Conservation (phyloP, 2,797 vertebrate genomes). For the Schizothorax lantsangensis region DNA sequence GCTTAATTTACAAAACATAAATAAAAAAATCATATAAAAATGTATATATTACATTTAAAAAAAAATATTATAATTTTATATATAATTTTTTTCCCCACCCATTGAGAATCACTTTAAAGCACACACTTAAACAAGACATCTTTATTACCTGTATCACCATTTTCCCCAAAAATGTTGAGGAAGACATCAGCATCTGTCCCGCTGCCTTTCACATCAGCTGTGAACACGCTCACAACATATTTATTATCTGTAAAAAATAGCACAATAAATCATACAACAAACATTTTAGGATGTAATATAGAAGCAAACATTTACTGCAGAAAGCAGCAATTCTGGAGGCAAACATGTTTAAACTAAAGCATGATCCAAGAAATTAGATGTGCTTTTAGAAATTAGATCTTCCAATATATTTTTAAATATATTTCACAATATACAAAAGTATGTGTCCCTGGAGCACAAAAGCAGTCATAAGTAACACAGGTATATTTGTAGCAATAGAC, state of each 20-base stretch:
- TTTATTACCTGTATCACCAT: constrained; percentile 89
- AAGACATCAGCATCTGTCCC: constrained; percentile 97
- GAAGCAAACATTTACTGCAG: not conserved
- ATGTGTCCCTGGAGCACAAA: too few relatives aligned
- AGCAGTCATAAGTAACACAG: too few relatives aligned
- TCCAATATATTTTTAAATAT: too few relatives aligned
- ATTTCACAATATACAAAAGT: too few relatives aligned
- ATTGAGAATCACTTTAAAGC: not conserved
- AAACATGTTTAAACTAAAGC: not conserved
- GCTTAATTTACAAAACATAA: not conserved
- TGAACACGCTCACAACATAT: constrained; percentile 89
- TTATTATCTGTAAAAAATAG: constrained; percentile 86
- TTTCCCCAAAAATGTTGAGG: constrained; percentile 94
- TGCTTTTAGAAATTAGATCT: too few relatives aligned
- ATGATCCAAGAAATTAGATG: too few relatives aligned
- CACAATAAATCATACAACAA: not conserved
- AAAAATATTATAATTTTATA: too few relatives aligned
- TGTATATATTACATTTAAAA: too few relatives aligned
- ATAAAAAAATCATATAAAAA: not conserved
- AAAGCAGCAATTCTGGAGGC: not conserved
- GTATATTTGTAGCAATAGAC: too few relatives aligned
- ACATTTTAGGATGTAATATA: not conserved
- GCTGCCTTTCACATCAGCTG: constrained; percentile 88
- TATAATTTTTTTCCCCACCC: too few relatives aligned
- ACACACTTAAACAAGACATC: not conserved